Base-by-base conservation (phyloP, 2,113 vertebrate species). In the Anguilla rostrata region DNA sequence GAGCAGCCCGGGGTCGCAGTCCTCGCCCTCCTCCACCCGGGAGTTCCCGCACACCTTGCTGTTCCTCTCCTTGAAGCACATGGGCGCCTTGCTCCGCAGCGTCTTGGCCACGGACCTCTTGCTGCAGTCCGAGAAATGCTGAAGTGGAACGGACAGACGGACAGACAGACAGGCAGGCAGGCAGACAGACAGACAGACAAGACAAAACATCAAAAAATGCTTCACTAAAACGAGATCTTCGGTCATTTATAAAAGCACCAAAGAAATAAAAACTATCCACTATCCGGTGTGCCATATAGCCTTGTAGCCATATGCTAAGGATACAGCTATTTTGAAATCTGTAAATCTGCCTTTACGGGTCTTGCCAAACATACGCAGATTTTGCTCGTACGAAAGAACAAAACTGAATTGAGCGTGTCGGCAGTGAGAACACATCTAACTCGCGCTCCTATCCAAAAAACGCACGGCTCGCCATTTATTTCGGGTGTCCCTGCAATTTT, bases 71-170 rank as follows among this genome's bases (percentile, higher is more conserved):
- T 96, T 96, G 91, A 99, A 99, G 92, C 98, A 99, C 81, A 95
- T 84, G 3, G 95, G 95, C 63, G 98, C 96, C 91, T 98, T 99
- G 88, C 92, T 92, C 87, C 94, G 93, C 87, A 99, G 94, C 3
- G 98, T 97, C 92, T 96, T 97, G 80, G 94, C 96, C 34, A 99
- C 96, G 11, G 98, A 99, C 88, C 94, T 95, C 92, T 97, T 99
- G 92, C 98, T 99, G 95, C 98, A 99, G 91, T 92, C 97, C 78
- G 98, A 99, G 91, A 99, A 99, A 93, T 96, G 97, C 98, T 99
- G 88, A 0, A 80, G 86, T 75, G 60, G n/a, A 7, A 71, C 26
- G 26, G 16, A 71, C 63, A n/a, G 4, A 46, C 34, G 34, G 34
- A 71, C 63, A 71, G 3, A 71, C 22, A n/a, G 0, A 71, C 63